A percentile compares a stretch with the other conserved stretches of the same genome.
Conservation (phyloP, 1,140 invertebrate species). For the Notospermus geniculatus region DNA sequence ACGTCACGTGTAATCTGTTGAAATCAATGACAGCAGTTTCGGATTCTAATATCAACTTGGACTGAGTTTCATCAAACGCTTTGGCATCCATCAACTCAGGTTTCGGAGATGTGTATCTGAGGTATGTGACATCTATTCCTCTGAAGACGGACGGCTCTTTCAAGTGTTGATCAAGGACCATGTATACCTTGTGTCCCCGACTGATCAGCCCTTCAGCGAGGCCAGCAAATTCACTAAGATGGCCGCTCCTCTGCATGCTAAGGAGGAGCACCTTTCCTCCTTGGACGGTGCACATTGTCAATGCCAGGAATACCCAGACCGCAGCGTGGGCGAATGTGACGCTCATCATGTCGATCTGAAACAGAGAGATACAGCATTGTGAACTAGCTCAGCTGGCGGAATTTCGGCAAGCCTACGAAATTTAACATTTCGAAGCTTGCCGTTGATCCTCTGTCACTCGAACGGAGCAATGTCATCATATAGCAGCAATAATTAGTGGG, state of each 20-base stretch:
- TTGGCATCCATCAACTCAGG: background rate
- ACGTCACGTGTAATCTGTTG: background rate
- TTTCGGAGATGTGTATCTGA: background rate
- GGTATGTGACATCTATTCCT: background rate
- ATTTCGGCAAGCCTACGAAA: too few species aligned
- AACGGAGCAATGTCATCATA: too few species aligned
- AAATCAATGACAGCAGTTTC: background rate
- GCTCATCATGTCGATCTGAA: too few species aligned
- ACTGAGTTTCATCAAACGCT: background rate
- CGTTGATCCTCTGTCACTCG: too few species aligned
- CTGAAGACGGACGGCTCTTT: background rate
- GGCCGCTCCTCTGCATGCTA: background rate
- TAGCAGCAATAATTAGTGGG: too few species aligned
- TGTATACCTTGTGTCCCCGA: constrained; percentile 4
- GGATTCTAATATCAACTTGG: background rate
- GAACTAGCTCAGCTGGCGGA: too few species aligned
- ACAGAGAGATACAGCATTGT: too few species aligned
- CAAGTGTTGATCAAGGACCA: background rate
- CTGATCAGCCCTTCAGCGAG: background rate
- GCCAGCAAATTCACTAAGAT: constrained; percentile 1
- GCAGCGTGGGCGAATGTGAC: too few species aligned
- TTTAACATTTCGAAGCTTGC: too few species aligned
- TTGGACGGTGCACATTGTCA: too few species aligned
- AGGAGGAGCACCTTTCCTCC: background rate
- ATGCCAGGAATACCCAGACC: too few species aligned